These are phyloP conservation scores for Micrastur ruficollis DNA, from an alignment of 2,797 vertebrate species.

Conservation along the genomic window DNA sequence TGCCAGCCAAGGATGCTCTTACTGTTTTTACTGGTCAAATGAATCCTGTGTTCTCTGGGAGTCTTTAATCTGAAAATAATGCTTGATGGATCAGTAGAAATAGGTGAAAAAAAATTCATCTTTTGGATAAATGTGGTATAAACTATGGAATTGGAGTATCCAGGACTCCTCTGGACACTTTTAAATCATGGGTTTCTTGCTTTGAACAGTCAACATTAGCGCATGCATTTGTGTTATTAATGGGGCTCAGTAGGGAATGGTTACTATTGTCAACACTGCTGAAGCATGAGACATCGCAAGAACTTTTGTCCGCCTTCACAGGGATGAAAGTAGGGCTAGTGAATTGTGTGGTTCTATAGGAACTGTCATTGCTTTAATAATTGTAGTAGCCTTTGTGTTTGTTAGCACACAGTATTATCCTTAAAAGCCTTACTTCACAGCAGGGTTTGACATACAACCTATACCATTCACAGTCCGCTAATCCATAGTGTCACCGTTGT, in stretches of 20 bases:
- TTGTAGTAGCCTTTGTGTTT: neutral
- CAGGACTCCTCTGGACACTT: neutral
- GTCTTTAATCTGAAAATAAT: neutral
- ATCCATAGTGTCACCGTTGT: neutral
- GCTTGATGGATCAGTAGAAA: neutral
- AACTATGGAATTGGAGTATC: neutral
- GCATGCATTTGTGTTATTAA: neutral
- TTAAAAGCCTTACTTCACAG: neutral
- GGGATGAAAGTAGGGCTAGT: neutral
- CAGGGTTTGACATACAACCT: neutral
- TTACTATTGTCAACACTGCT: neutral
- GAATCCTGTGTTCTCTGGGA: neutral
- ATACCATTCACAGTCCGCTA: neutral
- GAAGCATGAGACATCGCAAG: neutral
- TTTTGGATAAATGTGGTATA: neutral
- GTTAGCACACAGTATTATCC: neutral
- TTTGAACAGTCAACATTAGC: neutral
- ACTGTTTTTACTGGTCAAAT: neutral
- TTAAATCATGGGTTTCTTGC: neutral
- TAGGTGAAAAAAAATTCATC: neutral
- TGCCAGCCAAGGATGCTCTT: neutral
- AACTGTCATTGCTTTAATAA: neutral
- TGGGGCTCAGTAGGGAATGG: neutral
- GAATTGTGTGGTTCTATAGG: neutral
- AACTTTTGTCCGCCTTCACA: neutral